Evolutionary conservation across 2,113 vertebrate species (phyloP), one percentile per base, ranked within the genome.

Genomic region (Myodes glareolus): DNA sequence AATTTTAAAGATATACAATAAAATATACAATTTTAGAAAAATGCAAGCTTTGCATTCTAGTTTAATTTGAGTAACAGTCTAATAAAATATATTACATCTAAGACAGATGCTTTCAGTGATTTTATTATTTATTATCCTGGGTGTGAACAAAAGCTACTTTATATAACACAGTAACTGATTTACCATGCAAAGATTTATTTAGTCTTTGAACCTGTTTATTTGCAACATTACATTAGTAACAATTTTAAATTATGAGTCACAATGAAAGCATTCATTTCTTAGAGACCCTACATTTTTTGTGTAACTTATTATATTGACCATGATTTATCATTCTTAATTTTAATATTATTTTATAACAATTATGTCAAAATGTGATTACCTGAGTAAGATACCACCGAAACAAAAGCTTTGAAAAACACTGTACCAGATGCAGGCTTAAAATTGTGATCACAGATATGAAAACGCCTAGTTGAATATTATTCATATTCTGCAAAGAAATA

Each of bases 401-500:
- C 11, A 90, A 13, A 85, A 65, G 87, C 58, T 92, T 27, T 47
- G 78, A 88, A 93, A 94, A 95, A 39, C n/a, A 82, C 58, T 33
- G 29, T 31, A 84, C 19, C 4, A 65, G 42, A 81, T 94, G 1
- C 8, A 68, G n/a, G 90, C 63, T 92, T 96, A 95, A 63, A 95
- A 93, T 76, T 93, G 75, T 90, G 25, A 90, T 33, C 29, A 87
- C 1, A 42, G 31, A 89, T 13, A 68, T 89, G 23, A 96, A 93
- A 96, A 75, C 7, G 0, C 2, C 36, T 77, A 36, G 3, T 92
- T 97, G 98, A 97, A 96, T 97, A 94, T 98, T 97, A 33, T 76
- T 94, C 67, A 84, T 0, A 11, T 73, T 95, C 96, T 95, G 50
- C 1, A 97, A 98, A 63, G 96, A 98, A 97, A 98, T 80, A 47